Conservation (phyloP, 2,888 invertebrate species). For the Agrenia bidenticulata region DNA sequence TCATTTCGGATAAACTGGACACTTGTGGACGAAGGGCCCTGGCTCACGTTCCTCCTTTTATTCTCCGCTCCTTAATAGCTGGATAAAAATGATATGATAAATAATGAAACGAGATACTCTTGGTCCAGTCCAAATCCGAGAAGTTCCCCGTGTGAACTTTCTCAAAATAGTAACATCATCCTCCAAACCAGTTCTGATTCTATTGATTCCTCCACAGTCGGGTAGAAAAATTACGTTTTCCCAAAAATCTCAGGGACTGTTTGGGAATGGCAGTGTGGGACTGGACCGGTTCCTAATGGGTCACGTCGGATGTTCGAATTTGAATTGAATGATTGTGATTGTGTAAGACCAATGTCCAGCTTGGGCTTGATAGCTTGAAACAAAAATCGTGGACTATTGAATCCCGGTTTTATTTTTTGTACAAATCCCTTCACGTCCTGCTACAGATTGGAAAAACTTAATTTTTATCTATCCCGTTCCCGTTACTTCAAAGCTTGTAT, state of each 20-base stretch:
- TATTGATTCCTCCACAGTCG: slow-evolving; percentile 19
- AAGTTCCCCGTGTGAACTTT: slow-evolving; percentile 38
- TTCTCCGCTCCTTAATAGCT: slow-evolving; percentile 5
- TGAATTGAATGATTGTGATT: too few species aligned
- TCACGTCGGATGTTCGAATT: neutral
- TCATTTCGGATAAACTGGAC: neutral
- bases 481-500: slow-evolving; percentile 16
- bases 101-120: slow-evolving; percentile 42
- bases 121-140: slow-evolving; percentile 26
- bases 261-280: too few species aligned
- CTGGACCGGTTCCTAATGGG: slow-evolving; percentile 35
- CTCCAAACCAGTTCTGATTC: slow-evolving; percentile 35
- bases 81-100: slow-evolving; percentile 21
- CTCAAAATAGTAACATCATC: slow-evolving; percentile 16
- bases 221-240: slow-evolving; percentile 25
- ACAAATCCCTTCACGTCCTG: slow-evolving; percentile 11
- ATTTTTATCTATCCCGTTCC: slow-evolving; percentile 17
- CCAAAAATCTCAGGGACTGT: slow-evolving; percentile 34
- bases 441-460: neutral
- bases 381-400: slow-evolving; percentile 22
- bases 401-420: slow-evolving; percentile 10
- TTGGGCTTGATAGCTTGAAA: slow-evolving; percentile 16
- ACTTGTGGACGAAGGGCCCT: neutral
- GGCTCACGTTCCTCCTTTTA: neutral
- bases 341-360: slow-evolving; percentile 22